Evolutionary conservation across 2,888 invertebrate genomes (phyloP).

Genomic region (Caenorhabditis doughertyi): DNA sequence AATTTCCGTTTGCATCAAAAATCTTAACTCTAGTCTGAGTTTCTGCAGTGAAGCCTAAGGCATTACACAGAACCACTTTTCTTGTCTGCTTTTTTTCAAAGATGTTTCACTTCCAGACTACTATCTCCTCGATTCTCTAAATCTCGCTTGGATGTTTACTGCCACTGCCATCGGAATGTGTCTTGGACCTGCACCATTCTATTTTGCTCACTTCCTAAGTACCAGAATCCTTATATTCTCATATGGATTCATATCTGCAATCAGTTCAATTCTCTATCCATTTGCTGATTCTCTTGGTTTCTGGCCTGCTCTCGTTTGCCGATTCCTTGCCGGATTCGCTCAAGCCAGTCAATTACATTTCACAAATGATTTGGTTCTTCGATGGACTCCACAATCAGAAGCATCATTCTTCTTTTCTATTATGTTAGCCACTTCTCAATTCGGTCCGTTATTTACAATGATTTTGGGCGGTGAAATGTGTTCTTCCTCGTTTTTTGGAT

Average conservation of each 20-base stretch:
- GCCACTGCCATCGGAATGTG: slow-evolving; percentile 72
- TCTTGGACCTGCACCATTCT: slow-evolving; percentile 69
- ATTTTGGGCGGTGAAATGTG: slow-evolving; percentile 71
- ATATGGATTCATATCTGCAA: slow-evolving; percentile 60
- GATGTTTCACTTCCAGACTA: slow-evolving; percentile 55
- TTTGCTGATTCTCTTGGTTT: slow-evolving; percentile 65
- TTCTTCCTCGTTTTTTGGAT: slow-evolving; percentile 65
- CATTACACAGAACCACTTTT: too few species aligned
- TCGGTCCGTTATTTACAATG: slow-evolving; percentile 70
- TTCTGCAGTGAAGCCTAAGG: too few species aligned
- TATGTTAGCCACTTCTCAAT: slow-evolving; percentile 67
- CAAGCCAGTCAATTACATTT: slow-evolving; percentile 71
- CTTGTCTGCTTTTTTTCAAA: not conserved
- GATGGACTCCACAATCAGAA: slow-evolving; percentile 66
- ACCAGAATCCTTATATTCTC: slow-evolving; percentile 57
- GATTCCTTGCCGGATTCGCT: slow-evolving; percentile 66
- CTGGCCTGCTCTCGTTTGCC: slow-evolving; percentile 66
- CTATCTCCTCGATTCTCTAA: slow-evolving; percentile 64
- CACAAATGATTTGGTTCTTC: slow-evolving; percentile 66
- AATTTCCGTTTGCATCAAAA: too few species aligned
- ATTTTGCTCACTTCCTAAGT: slow-evolving; percentile 46
- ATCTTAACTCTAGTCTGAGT: too few species aligned
- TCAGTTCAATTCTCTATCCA: slow-evolving; percentile 65
- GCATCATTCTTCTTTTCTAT: slow-evolving; percentile 69
- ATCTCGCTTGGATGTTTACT: slow-evolving; percentile 73